phyloP scores from a whole-genome alignment of 1,140 invertebrate genomes.

The Onthophagus taurus region DNA sequence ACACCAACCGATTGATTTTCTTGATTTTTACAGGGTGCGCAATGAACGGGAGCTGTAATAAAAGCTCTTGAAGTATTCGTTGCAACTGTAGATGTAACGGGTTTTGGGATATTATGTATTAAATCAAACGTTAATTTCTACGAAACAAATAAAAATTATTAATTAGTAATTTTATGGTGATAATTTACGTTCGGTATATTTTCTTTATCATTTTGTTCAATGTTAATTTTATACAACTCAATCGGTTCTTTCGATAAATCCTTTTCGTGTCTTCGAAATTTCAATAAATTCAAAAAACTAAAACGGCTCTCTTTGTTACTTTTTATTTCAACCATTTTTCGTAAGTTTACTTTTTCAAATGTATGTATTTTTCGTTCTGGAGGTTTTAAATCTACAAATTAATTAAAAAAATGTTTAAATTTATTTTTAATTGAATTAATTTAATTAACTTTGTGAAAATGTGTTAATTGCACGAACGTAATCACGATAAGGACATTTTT shows the following conservation, averaged over 20 bases:
- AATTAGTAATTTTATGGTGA: neutral
- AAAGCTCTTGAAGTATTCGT: constrained; percentile 25
- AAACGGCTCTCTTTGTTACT: neutral
- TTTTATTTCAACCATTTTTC: constrained; percentile 3
- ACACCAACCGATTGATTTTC: constrained; percentile 3
- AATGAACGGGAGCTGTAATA: too few relatives aligned
- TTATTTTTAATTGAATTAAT: too few relatives aligned
- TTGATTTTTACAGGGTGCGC: constrained; percentile 15
- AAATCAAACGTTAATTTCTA: constrained; percentile 31
- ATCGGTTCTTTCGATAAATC: neutral
- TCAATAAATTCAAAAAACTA: constrained; percentile 7
- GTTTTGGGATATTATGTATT: constrained; percentile 25
- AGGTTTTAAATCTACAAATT: constrained; percentile 6
- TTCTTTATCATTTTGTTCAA: constrained; percentile 22
- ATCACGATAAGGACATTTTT: too few relatives aligned
- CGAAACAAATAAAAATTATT: constrained; percentile 6
- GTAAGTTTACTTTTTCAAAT: neutral
- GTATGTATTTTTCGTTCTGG: neutral
- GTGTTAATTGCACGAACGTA: too few relatives aligned
- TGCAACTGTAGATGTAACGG: constrained; percentile 15
- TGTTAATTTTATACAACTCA: constrained; percentile 32
- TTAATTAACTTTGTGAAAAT: too few relatives aligned
- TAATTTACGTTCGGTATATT: constrained; percentile 27
- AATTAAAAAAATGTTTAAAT: neutral
- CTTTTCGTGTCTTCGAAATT: neutral